A percentile compares a stretch with the other conserved stretches of the same genome.
phyloP scores from a whole-genome alignment of 2,888 invertebrate species.

The Dolomedes plantarius region DNA sequence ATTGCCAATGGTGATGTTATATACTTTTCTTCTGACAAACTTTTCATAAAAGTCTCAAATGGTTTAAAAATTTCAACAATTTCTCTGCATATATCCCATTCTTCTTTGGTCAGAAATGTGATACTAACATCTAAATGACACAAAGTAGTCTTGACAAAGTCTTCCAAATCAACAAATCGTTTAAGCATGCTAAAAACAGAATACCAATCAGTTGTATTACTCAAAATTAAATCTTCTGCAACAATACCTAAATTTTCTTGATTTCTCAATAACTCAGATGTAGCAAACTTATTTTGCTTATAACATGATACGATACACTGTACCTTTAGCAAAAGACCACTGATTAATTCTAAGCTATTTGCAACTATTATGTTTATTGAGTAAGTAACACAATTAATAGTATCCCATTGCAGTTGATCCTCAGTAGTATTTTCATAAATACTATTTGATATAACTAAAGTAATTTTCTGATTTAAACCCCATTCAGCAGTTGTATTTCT shows the following conservation, averaged over 20 bases:
- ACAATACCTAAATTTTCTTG: not conserved
- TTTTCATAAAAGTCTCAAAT: not conserved
- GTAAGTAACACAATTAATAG: not conserved
- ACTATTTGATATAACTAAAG: not conserved
- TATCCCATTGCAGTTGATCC: not conserved
- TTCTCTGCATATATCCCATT: not conserved
- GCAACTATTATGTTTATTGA: not conserved
- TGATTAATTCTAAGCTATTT: not conserved
- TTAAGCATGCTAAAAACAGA: not conserved
- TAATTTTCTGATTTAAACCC: not conserved
- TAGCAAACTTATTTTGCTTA: constrained; percentile 5
- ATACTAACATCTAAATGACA: not conserved
- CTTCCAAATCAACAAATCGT: not conserved
- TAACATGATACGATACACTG: not conserved
- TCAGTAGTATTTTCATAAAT: not conserved
- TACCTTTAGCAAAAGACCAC: not conserved
- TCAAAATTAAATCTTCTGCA: not conserved
- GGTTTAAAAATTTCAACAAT: not conserved
- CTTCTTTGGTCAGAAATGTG: not conserved
- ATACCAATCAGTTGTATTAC: not conserved
- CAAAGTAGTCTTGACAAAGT: not conserved
- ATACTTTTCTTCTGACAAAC: not conserved
- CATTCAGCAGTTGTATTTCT: not conserved
- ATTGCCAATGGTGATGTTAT: not conserved
- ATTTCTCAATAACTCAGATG: not conserved